phyloP scores from a whole-genome alignment of 2,888 invertebrate genomes.

The Lysandra bellargus region DNA sequence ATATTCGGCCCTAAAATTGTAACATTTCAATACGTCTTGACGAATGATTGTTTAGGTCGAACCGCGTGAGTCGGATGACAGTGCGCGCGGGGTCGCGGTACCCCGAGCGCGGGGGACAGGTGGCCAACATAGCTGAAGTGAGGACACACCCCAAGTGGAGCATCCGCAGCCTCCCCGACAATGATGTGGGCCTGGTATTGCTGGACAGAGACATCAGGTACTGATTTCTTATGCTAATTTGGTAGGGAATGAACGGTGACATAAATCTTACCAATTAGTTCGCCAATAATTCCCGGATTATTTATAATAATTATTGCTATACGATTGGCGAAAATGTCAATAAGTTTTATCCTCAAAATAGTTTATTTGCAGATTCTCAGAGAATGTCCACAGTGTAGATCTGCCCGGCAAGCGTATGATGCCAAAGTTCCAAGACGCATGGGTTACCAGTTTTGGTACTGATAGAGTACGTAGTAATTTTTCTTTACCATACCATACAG shows the following conservation, averaged over 20 bases:
- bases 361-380: conserved; percentile 55
- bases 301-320: no score
- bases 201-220: conserved; percentile 51
- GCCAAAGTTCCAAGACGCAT: conserved; percentile 67
- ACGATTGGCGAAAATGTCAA: no score
- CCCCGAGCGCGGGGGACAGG: conserved; percentile 58
- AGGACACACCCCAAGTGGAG: conserved; percentile 66
- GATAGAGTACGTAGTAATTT: conserved; percentile 55
- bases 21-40: no score
- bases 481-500: neutral
- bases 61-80: conserved; percentile 51
- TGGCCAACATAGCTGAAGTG: conserved; percentile 58
- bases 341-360: neutral
- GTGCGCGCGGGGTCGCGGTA: conserved; percentile 60
- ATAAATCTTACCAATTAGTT: no score
- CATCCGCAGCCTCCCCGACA: conserved; percentile 57
- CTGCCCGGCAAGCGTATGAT: conserved; percentile 64
- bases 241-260: no score
- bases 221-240: no score
- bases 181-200: conserved; percentile 59
- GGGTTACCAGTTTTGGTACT: conserved; percentile 69
- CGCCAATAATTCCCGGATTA: no score
- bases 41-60: conserved; percentile 47
- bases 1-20: no score
- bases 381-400: conserved; percentile 59